These are phyloP conservation scores for Eristalinus sepulchralis DNA, from an alignment of 2,888 invertebrate genomes.

Conservation along the genomic window DNA sequence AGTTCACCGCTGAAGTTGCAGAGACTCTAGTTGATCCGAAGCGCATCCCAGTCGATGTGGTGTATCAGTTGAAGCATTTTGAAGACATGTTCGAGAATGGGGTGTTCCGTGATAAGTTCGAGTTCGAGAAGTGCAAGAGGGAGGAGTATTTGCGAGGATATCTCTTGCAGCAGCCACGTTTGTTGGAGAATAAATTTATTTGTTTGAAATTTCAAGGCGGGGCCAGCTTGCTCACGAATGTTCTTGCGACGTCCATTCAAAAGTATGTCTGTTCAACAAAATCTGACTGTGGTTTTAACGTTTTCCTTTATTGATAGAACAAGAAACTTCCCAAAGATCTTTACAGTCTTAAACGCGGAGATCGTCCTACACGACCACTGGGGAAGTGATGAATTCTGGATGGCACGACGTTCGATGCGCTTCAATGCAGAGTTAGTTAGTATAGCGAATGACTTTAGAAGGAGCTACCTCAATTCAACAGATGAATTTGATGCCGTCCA, in stretches of 20 bases:
- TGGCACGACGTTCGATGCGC: conserved; percentile 93
- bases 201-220: conserved; percentile 94
- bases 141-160: conserved; percentile 80
- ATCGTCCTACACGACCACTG: conserved; percentile 93
- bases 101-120: conserved; percentile 91
- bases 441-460: conserved; percentile 87
- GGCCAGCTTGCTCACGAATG: conserved; percentile 84
- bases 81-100: conserved; percentile 91
- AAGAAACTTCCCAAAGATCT: conserved; percentile 72
- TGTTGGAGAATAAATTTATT: conserved; percentile 82
- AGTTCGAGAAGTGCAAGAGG: conserved; percentile 82
- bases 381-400: conserved; percentile 92
- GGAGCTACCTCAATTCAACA: conserved; percentile 84
- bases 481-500: conserved; percentile 84
- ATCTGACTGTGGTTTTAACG: no score
- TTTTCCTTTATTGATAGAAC: conserved; percentile 11
- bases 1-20: conserved; percentile 86
- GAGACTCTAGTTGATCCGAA: conserved; percentile 73
- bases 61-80: conserved; percentile 92
- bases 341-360: conserved; percentile 86
- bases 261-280: neutral
- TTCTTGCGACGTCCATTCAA: conserved; percentile 81
- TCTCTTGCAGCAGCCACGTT: conserved; percentile 89
- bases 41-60: conserved; percentile 85
- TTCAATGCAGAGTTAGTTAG: conserved; percentile 87